These are phyloP conservation scores for Gonocerus acuteangulatus DNA, from an alignment of 2,888 invertebrate genomes.

Conservation along the genomic window DNA sequence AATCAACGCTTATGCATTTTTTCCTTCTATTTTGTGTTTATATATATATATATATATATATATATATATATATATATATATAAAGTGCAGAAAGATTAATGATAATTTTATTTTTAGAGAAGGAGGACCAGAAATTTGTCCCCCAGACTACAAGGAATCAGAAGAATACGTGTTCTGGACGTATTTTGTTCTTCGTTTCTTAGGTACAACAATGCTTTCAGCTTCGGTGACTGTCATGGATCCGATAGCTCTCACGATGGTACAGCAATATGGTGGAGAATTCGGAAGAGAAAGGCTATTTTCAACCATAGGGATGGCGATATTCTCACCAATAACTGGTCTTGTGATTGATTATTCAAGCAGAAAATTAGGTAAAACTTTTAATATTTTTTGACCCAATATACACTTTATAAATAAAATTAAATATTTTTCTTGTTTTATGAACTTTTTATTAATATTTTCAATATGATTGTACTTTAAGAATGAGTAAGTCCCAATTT, in stretches of 20 bases:
- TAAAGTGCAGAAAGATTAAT: too few relatives aligned
- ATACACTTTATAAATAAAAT: too few relatives aligned
- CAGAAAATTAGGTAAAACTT: constrained; percentile 44
- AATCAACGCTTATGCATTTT: too few relatives aligned
- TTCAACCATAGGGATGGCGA: constrained; percentile 74
- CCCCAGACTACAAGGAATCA: constrained; percentile 69
- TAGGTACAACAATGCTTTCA: constrained; percentile 72
- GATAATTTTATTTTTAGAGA: constrained; percentile 46
- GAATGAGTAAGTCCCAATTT: too few relatives aligned
- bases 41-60: too few relatives aligned
- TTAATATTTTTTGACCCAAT: too few relatives aligned
- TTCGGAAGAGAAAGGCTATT: constrained; percentile 73
- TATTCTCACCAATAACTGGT: constrained; percentile 73
- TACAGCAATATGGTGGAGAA: constrained; percentile 74
- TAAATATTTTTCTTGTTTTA: too few relatives aligned
- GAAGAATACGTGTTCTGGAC: constrained; percentile 73
- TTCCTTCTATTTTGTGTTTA: too few relatives aligned
- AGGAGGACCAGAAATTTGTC: constrained; percentile 69
- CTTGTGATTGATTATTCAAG: constrained; percentile 66
- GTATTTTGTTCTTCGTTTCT: constrained; percentile 69
- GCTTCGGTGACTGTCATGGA: constrained; percentile 85
- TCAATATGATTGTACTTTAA: too few relatives aligned
- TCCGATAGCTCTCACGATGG: constrained; percentile 76
- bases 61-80: too few relatives aligned
- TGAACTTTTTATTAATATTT: too few relatives aligned